Evolutionary conservation across 2,797 vertebrate species (phyloP).

Genomic region (Enteromius afrohamiltoni): DNA sequence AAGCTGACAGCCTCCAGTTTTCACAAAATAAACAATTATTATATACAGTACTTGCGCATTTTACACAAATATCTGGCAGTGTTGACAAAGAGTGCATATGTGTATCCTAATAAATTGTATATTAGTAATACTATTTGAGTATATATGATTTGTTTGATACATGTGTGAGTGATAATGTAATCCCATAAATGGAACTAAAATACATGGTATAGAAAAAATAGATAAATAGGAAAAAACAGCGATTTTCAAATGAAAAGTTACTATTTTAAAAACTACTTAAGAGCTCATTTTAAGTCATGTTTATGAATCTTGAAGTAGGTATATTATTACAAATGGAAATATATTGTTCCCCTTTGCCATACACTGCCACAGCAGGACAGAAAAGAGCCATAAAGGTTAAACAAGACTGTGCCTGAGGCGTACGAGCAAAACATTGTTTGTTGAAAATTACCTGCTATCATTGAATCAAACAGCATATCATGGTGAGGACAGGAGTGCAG

Average conservation of each 20-base stretch:
- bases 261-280: neutral
- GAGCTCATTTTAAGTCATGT: neutral
- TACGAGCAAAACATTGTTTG: conserved; percentile 33
- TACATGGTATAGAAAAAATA: neutral
- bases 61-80: neutral
- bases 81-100: neutral
- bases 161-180: neutral
- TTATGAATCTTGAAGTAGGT: neutral
- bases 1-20: neutral
- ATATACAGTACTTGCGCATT: neutral
- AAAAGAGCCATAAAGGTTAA: conserved; percentile 52
- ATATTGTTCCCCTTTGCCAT: neutral
- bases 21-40: neutral
- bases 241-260: neutral
- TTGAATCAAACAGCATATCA: conserved; percentile 73
- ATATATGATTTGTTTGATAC: neutral
- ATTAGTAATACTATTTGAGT: neutral
- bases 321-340: conserved; percentile 6
- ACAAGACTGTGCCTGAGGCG: conserved; percentile 33
- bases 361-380: neutral
- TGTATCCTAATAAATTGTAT: neutral
- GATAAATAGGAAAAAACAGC: too few species aligned
- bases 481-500: conserved; percentile 51
- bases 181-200: neutral
- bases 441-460: conserved; percentile 70